Conservation (phyloP, 1,140 invertebrate genomes). For the Dendrolimus kikuchii region DNA sequence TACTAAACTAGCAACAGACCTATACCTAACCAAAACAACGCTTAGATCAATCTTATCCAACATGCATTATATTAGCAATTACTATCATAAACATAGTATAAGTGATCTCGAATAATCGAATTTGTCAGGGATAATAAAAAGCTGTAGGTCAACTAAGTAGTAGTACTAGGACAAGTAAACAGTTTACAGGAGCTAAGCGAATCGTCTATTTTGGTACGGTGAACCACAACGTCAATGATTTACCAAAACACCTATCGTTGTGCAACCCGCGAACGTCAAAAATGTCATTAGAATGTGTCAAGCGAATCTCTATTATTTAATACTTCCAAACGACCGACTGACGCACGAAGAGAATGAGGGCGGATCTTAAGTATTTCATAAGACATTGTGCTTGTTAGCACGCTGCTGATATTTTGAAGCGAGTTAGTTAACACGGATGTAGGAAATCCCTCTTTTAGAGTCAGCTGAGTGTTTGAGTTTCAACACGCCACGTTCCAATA, state of each 20-base stretch:
- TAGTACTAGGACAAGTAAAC: neutral
- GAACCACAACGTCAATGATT: conserved; percentile 31
- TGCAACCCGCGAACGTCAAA: conserved; percentile 30
- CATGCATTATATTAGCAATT: too few species aligned
- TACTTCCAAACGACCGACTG: conserved; percentile 14
- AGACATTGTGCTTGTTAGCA: conserved; percentile 21
- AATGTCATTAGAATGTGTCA: conserved; percentile 25
- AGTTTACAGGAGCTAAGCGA: too few species aligned
- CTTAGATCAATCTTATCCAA: too few species aligned
- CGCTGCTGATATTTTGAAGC: conserved; percentile 23
- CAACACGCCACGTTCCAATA: neutral
- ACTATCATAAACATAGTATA: too few species aligned
- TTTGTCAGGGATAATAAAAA: too few species aligned
- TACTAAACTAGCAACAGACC: too few species aligned
- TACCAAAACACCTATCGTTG: conserved; percentile 25
- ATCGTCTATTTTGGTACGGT: too few species aligned
- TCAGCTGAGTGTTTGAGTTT: too few species aligned
- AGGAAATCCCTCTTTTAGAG: conserved; percentile 6
- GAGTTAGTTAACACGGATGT: conserved; percentile 24
- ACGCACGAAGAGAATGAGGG: conserved; percentile 35
- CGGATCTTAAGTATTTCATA: conserved; percentile 49
- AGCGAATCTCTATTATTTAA: conserved; percentile 26
- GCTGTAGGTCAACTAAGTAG: neutral
- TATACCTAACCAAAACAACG: too few species aligned
- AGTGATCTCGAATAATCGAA: too few species aligned